Base-by-base conservation (phyloP, 1,140 invertebrate species). In the Eupeodes corollae region DNA sequence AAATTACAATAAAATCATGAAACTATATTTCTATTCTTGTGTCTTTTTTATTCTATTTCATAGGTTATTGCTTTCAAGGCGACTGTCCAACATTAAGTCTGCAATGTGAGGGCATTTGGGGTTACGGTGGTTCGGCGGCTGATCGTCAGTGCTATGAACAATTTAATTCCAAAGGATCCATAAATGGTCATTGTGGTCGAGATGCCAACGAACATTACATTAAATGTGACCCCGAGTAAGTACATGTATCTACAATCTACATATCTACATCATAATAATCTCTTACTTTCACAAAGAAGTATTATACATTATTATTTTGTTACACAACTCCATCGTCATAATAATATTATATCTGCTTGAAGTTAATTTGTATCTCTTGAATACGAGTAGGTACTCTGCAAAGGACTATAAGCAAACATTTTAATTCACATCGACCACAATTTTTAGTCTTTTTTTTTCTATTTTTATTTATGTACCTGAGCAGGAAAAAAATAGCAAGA, bases 31-130 rank as follows among this genome's bases (percentile, higher is more conserved):
- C 12, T 15, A 8, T 13, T n/a, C 5, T 37, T 37, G 35, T 37
- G 35, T 40, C 3, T 40, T 16, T 18, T 16, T 40, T 14, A 16
- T 44, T 44, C 18, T 19, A n/a, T 18, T 18, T 11, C 44, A 3
- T 74, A 50, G 88, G 89, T 0, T 90, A 85, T 68, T 97, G 94
- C 70, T 93, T 90, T 68, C 84, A 88, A 54, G 93, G 93, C 0
- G 73, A 82, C 34, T 98, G 94, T 64, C 91, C 92, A 1, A 91
- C 91, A 3, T 66, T 91, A 10, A 76, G 82, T 47, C 64, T 84
- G 11, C 92, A 97, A 63, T 97, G 93, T 67, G 82, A 87, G 61
- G 76, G 80, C 45, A 87, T 97, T 48, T 97, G 94, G 94, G 92
- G 92, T 10, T 79, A 82, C 55, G 85, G 83, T 6, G 82, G 83